Evolutionary conservation across 2,113 vertebrate species (phyloP), one percentile per base, ranked within the genome.

Genomic region (Polyodon spathula): DNA sequence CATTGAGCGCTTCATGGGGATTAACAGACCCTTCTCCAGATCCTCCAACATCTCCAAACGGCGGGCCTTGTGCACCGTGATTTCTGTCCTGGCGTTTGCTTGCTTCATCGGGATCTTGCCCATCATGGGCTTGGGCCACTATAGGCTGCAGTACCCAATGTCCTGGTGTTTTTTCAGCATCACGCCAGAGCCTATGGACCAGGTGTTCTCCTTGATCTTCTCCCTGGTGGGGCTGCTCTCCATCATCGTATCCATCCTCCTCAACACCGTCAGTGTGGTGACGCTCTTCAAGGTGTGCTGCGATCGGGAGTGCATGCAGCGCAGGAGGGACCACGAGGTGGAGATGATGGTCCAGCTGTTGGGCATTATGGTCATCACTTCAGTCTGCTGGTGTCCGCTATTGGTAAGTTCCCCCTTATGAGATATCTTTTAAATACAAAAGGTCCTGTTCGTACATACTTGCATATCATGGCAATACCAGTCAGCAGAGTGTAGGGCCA

Each of bases 311-410:
- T 70, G 86, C 0, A 65, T 63, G 11, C 88, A 89, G 74, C 83
- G 91, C 8, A 87, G 92, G 6, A 69, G 94, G 1, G 92, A 97
- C 77, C 80, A 92, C 0, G 95, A 98, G 75, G 81, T 95, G 40
- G 96, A 99, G 82, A 97, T 98, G 96, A 96, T 99, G 95, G 89
- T 90, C 7, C 96, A 99, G 78, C 90, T 99, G 0, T 69, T 88
- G 61, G 82, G 93, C 54, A 98, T 99, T 76, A 96, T 97, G 94
- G 63, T 88, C 58, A 94, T 98, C 0, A 90, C 90, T 56, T 91
- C 88, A 1, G 79, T 90, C 68, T 95, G 93, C 81, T 99, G 96
- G 96, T 87, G 90, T 66, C 96, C 96, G 0, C 71, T 99, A 11
- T 67, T 99, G 91, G 96, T 99, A 75, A 93, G 92, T 16, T 6